Base-by-base conservation (phyloP, 2,888 invertebrate species). In the Aporophyla lueneburgensis region DNA sequence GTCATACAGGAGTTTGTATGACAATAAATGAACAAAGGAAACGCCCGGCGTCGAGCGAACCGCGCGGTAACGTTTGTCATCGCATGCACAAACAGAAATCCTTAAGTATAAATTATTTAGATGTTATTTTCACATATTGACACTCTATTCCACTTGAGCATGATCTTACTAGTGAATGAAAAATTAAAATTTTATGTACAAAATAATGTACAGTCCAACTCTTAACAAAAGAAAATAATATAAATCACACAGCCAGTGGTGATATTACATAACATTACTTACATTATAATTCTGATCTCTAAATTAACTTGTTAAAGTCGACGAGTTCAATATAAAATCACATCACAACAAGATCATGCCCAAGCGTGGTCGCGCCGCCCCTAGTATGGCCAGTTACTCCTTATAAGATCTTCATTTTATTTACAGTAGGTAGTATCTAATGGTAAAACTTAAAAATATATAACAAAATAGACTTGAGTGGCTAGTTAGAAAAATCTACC, bases 361-460 rank as follows among this genome's bases (percentile, higher is more conserved):
- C 89, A 89, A 91, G 88, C 80, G 84, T 83, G 83, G 87, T 86
- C 87, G 81, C 86, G 89, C 89, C 87, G 87, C 87, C 88, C 89
- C 91, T 74, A 86, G 83, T 88, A 93, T 91, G 92, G 91, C 91
- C 92, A 91, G 91, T 92, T 92, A 92, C 90, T 92, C 90, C 92
- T 93, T 93, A 93, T 86, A 93, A 94, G 93, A 94, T 94, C 93
- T 94, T 93, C 87, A 92, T 92, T 92, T 93, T 95, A 95, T 95
- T 93, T 95, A 95, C 94, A 95, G 83, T 92, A 87, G 92, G 83
- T 92, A 89, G 92, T 90, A 92, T 91, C 87, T 88, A 93, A 93
- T 93, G 94, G 93, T 96, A 94, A 93, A 95, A 95, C 96, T 96
- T 96, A 96, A 95, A 96, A 96, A 94, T 96, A 96, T 93, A 94